A percentile compares a stretch with the other conserved stretches of the same genome.
These are phyloP conservation scores for Columba guinea DNA, from an alignment of 2,797 vertebrate genomes.

Conservation along the genomic window DNA sequence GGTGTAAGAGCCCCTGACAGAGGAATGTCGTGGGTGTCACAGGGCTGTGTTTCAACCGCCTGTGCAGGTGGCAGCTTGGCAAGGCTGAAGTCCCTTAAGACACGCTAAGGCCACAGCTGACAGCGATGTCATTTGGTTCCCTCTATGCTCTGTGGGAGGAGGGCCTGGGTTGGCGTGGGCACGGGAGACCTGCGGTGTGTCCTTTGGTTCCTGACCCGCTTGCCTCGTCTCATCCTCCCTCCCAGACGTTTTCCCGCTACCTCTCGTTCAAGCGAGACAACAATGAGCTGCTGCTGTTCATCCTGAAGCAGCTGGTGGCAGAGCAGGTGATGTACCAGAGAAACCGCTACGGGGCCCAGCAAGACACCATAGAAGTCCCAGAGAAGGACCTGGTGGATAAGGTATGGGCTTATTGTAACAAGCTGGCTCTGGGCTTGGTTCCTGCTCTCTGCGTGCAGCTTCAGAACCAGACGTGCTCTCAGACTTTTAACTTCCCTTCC, in stretches of 20 bases:
- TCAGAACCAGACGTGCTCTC: background rate
- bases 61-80: background rate
- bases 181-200: fast-evolving
- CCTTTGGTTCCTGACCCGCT: background rate
- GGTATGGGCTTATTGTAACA: constrained; percentile 66
- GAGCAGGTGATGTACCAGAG: constrained; percentile 95
- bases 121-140: background rate
- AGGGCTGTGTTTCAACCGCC: background rate
- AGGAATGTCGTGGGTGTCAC: background rate
- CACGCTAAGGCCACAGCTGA: background rate
- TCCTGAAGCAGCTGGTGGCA: constrained; percentile 95
- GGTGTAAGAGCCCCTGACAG: background rate
- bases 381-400: constrained; percentile 96
- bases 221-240: background rate
- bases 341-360: constrained; percentile 94
- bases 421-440: background rate
- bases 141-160: background rate
- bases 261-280: constrained; percentile 94
- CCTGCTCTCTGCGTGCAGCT: background rate
- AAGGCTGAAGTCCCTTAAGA: background rate
- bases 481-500: background rate
- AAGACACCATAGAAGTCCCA: constrained; percentile 87
- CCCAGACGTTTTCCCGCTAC: constrained; percentile 92
- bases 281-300: constrained; percentile 96
- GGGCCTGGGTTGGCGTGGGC: background rate